A percentile compares a stretch with the other conserved stretches of the same genome.
Conservation (phyloP, 2,888 invertebrate species). For the Bruchidius siliquastri region DNA sequence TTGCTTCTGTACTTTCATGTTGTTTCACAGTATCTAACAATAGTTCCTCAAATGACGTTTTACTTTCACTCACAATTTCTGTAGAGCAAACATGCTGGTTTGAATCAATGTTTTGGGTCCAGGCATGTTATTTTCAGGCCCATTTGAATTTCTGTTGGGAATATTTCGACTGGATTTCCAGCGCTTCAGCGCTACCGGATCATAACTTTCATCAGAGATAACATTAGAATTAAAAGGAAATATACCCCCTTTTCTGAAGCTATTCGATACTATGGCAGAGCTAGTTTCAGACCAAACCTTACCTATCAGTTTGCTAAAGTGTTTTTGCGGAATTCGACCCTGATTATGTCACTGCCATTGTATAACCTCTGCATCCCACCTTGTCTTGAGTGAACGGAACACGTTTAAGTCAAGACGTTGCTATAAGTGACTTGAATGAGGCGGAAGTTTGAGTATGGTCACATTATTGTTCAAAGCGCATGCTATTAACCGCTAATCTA, state of each 20-base stretch:
- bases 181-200: slow-evolving; percentile 3
- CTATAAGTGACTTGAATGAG: slow-evolving; percentile 30
- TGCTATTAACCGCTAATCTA: slow-evolving; percentile 15
- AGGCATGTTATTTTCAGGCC: too few species aligned
- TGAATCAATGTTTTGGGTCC: too few species aligned
- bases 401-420: slow-evolving; percentile 28
- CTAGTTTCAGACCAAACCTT: slow-evolving; percentile 6
- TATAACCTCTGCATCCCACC: slow-evolving; percentile 7
- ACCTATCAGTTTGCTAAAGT: slow-evolving; percentile 8
- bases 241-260: slow-evolving; percentile 13
- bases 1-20: too few species aligned
- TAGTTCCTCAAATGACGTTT: too few species aligned
- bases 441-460: slow-evolving; percentile 29
- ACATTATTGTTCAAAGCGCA: slow-evolving; percentile 3
- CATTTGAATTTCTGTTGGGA: too few species aligned
- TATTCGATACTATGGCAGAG: slow-evolving; percentile 7
- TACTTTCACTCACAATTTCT: too few species aligned
- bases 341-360: slow-evolving; percentile 8
- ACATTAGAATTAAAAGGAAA: slow-evolving; percentile 11
- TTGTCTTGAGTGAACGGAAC: slow-evolving; percentile 6
- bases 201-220: slow-evolving; percentile 9
- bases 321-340: slow-evolving; percentile 6
- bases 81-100: too few species aligned
- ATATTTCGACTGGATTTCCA: too few species aligned
- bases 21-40: background rate